Percentiles rank a stretch among this genome's conserved stretches.
Evolutionary conservation across 2,797 vertebrate genomes (phyloP).

Genomic region (Poeciliopsis gracilis): DNA sequence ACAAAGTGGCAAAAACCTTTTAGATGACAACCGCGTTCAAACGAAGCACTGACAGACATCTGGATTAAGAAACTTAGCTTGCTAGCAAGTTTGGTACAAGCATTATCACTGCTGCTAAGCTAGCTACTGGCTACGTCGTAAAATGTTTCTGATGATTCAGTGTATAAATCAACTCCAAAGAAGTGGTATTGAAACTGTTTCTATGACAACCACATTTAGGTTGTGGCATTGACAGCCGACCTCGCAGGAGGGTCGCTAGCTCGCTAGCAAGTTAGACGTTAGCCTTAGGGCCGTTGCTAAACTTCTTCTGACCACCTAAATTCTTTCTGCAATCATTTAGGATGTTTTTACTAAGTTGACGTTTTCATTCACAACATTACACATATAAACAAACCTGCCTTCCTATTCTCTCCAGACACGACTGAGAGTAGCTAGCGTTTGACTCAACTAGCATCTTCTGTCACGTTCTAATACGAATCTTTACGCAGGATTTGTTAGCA

Average conservation of each 20-base stretch:
- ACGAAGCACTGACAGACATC: too few relatives aligned
- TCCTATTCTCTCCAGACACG: neutral
- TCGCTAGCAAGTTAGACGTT: neutral
- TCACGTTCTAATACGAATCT: neutral
- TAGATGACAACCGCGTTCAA: too few relatives aligned
- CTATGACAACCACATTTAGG: neutral
- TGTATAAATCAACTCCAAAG: neutral
- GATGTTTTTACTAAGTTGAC: neutral
- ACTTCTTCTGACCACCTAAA: neutral
- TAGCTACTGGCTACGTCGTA: neutral
- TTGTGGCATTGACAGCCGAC: neutral
- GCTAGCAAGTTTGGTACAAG: neutral
- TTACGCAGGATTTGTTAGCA: neutral
- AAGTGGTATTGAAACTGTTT: neutral
- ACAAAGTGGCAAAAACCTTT: too few relatives aligned
- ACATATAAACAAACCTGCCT: neutral
- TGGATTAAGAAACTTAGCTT: neutral
- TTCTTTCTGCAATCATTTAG: neutral
- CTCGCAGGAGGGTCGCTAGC: neutral
- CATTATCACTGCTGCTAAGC: neutral
- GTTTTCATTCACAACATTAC: neutral
- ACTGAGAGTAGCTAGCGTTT: neutral
- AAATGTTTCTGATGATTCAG: neutral
- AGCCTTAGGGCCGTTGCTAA: neutral
- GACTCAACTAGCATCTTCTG: neutral